Base-by-base conservation (phyloP, 2,888 invertebrate species). In the Gari tellinella region DNA sequence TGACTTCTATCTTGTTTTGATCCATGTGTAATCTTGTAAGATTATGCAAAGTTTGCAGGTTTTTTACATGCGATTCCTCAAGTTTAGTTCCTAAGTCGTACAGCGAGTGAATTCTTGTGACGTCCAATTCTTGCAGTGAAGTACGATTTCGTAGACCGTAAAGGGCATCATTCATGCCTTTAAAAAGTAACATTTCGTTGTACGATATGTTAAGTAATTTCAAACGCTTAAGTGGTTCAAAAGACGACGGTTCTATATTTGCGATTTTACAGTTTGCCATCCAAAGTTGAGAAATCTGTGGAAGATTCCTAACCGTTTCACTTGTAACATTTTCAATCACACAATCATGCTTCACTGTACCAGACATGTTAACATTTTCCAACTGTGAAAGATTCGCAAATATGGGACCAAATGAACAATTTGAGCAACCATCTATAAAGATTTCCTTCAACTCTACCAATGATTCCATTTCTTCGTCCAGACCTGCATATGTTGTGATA, bases 1-100 rank as follows among this genome's bases (percentile, higher is more conserved):
- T 51, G 15, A 78, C 60, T 55, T 78, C 78, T 38, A 78, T 49
- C 19, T 78, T 78, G 40, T 78, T 78, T 15, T 73, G 26, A 55
- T 74, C 78, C 61, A 78, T 51, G 19, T 65, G 43, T 10, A 78
- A 26, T 14, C 2, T 52, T 41, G 52, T 40, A n/a, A 78, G 37
- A 26, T 56, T 46, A 17, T 46, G 52, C 8, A 78, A 41, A 8
- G 73, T 67, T 31, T 38, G 58, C 1, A 78, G 62, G 21, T 64
- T 61, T 23, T 56, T 49, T 14, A 74, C 45, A 14, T 73, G 37
- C 0, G 45, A 12, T 3, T 15, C 0, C 37, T 70, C 52, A 1
- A 73, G 19, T 8, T 10, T 7, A 5, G 64, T 58, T 5, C 78
- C 73, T 17, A 38, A 21, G 12, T 56, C 78, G 14, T 43, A 51